Percentiles rank a stretch among this genome's conserved stretches.
Evolutionary conservation across 1,140 invertebrate species (phyloP).

Genomic region (Achatina immaculata): DNA sequence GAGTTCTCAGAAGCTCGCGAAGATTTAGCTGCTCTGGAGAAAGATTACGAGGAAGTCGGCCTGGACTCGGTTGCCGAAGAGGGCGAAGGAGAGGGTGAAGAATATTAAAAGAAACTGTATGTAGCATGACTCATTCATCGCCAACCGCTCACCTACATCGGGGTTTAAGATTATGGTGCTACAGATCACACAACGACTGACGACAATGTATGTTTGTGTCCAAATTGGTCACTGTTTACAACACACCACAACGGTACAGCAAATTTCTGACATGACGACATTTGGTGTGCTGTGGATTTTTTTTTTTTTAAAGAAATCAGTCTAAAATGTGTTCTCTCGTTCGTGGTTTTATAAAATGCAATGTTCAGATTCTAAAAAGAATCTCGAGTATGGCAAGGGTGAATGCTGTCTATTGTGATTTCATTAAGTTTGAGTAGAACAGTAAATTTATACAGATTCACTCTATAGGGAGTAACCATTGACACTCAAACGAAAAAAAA

Average conservation of each 20-base stretch:
- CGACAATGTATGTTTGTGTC: neutral
- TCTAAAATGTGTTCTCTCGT: neutral
- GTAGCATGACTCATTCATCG: neutral
- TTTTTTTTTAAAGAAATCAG: too few relatives aligned
- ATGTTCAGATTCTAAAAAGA: neutral
- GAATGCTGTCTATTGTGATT: neutral
- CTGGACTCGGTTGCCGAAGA: constrained; percentile 19
- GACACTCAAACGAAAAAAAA: neutral
- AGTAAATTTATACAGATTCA: too few relatives aligned
- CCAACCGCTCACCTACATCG: neutral
- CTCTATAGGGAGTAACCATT: neutral
- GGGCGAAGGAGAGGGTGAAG: constrained; percentile 14
- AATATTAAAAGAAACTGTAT: neutral
- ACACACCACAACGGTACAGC: neutral
- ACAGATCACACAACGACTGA: neutral
- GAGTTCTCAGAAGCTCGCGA: constrained; percentile 76
- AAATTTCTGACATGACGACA: neutral
- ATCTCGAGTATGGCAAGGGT: neutral
- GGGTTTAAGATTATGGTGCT: neutral
- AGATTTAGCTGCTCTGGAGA: too few relatives aligned
- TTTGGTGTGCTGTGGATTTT: neutral
- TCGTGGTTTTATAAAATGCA: neutral
- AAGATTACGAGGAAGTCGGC: too few relatives aligned
- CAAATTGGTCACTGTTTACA: neutral
- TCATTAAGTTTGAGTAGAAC: too few relatives aligned